Evolutionary conservation across 1,140 invertebrate genomes (phyloP), one percentile per base, ranked within the genome.

Genomic region (Drosophila punjabiensis): DNA sequence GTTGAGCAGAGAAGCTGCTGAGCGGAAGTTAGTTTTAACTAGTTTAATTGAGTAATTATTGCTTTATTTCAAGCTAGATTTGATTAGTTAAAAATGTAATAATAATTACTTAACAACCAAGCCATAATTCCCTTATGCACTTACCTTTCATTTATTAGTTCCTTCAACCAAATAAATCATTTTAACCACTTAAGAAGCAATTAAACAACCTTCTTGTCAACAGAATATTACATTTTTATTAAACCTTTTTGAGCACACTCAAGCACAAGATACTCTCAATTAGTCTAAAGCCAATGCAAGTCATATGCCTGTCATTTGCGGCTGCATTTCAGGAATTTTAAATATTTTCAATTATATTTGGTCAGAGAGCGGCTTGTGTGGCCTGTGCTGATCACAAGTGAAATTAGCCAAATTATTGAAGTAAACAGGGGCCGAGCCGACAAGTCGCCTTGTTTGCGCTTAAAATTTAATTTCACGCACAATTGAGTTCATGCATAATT

Each of bases 391-490:
- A 37, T 71, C 69, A 62, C 28, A 80, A 50, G 71, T 76, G 82
- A 85, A 89, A 89, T 90, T 90, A 86, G 86, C 86, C 86, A 90
- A 90, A 90, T 90, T 90, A 90, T 90, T 74, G 86, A 45, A 77
- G 82, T 82, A 90, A 90, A 90, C 86, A 77, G 82, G 78, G 59
- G 74, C 28, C 70, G 75, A 82, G 79, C 53, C 78, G 85, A 73
- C 85, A 76, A 90, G 86, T 81, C 78, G 76, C 60, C 79, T 76
- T 90, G 86, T 90, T 90, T 90, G 82, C 86, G 86, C 79, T 90
- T 90, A 90, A 90, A 90, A 90, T 90, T 90, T 90, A 90, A 90
- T 90, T 90, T 90, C 86, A 90, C 82, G 82, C 86, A 90, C 86
- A 90, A 90, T 90, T 90, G 86, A 90, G 86, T 90, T 68, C 86